Conservation (phyloP, 2,888 invertebrate species). For the Didymodactylos carnosus region DNA sequence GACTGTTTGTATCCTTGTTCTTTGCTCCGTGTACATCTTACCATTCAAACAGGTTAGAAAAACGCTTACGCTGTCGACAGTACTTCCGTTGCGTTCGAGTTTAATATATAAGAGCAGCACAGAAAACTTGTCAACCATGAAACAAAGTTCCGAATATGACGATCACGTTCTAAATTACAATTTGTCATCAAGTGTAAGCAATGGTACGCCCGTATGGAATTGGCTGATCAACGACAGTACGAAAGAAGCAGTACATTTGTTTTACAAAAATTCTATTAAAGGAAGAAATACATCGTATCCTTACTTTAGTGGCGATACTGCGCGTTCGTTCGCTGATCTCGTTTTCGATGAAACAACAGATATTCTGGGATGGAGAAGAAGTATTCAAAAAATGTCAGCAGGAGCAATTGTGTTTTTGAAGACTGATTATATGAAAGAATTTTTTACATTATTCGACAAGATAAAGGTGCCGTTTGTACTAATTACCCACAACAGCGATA, state of each 20-base stretch:
- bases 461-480: neutral
- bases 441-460: neutral
- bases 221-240: neutral
- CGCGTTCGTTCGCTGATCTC: neutral
- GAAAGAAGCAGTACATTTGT: neutral
- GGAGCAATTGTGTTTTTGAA: neutral
- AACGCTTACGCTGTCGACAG: no score
- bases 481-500: neutral
- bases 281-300: neutral
- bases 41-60: no score
- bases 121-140: no score
- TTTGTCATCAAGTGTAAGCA: no score
- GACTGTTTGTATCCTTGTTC: no score
- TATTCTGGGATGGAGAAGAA: neutral
- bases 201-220: no score
- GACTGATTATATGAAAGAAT: neutral
- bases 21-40: no score
- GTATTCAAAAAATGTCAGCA: neutral
- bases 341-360: neutral
- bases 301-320: neutral
- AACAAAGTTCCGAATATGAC: no score
- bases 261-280: neutral
- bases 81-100: no score
- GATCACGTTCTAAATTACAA: no score
- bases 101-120: no score